phyloP scores from a whole-genome alignment of 2,113 vertebrate species.

The Ammospiza caudacuta region DNA sequence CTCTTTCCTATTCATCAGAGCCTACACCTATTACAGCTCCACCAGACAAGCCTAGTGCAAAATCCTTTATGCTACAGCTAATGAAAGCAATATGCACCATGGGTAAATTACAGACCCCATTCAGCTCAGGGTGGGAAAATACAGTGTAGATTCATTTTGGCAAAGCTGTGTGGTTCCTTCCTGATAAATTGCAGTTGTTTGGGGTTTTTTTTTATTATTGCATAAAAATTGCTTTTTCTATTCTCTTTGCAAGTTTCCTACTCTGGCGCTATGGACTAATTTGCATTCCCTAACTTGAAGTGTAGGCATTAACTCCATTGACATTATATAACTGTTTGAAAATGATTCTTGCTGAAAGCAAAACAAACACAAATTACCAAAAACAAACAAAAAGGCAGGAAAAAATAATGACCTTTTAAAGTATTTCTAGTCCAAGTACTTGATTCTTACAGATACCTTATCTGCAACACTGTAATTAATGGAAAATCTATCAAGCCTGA shows the following conservation, averaged over 20 bases:
- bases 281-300: neutral
- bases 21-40: constrained; percentile 33
- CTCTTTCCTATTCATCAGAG: constrained; percentile 43
- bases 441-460: neutral
- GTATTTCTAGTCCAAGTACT: neutral
- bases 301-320: neutral
- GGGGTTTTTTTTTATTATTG: neutral
- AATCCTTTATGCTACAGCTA: neutral
- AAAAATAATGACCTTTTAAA: neutral
- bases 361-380: neutral
- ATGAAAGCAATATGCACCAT: neutral
- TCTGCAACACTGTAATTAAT: neutral
- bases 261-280: neutral
- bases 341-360: neutral
- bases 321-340: neutral
- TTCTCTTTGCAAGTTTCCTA: neutral
- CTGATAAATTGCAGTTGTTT: neutral
- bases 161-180: neutral
- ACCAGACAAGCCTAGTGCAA: constrained; percentile 33
- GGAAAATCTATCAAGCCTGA: neutral
- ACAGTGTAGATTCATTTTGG: neutral
- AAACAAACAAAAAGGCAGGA: neutral
- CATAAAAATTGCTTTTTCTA: neutral
- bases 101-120: neutral
- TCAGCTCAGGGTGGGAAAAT: neutral